Base-by-base conservation (phyloP, 2,797 vertebrate genomes). In the Ceyx erithaca region DNA sequence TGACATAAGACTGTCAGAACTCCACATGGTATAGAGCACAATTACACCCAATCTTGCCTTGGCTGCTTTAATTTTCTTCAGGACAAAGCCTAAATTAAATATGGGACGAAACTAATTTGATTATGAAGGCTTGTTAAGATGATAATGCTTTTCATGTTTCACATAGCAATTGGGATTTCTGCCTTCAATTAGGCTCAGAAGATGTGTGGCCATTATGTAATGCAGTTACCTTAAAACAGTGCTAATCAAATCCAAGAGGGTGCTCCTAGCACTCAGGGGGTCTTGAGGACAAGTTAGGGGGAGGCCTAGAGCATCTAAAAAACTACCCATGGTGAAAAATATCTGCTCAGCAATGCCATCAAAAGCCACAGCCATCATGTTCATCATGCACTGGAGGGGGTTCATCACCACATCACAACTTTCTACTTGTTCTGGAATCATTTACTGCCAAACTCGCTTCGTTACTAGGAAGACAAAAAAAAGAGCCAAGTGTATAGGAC, bases 311-410 rank as follows among this genome's bases (percentile, higher is more conserved):
- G 45, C 2, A 51, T 52, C 83, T 94, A 7, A 23, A 79, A 93
- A 78, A 90, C 96, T 11, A 94, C 46, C 94, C 95, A 96, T 94
- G 94, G 94, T 93, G 95, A 93, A 96, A 96, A 95, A 94, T 64
- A 48, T 80, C 93, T 92, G 88, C 93, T 95, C 86, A 96, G 95
- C 93, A 94, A 96, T 96, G 88, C 94, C 95, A 90, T 62, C 87
- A 90, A 86, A 89, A 96, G 94, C 94, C 94, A 95, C 93, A 96
- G 88, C 96, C 93, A 75, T 5, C 23, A 59, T 78, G 86, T 33
- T 89, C 86, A 80, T 87, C 95, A 95, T 94, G 96, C 94, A 96
- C 83, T 4, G 71, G 35, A 12, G 1, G 73, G 91, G 89, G 31
- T 63, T 69, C 43, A 71, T 79, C 90, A 85, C 12, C 52, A 90